Evolutionary conservation across 2,797 vertebrate species (phyloP), one percentile per base, ranked within the genome.

Genomic region (Melopsittacus undulatus): DNA sequence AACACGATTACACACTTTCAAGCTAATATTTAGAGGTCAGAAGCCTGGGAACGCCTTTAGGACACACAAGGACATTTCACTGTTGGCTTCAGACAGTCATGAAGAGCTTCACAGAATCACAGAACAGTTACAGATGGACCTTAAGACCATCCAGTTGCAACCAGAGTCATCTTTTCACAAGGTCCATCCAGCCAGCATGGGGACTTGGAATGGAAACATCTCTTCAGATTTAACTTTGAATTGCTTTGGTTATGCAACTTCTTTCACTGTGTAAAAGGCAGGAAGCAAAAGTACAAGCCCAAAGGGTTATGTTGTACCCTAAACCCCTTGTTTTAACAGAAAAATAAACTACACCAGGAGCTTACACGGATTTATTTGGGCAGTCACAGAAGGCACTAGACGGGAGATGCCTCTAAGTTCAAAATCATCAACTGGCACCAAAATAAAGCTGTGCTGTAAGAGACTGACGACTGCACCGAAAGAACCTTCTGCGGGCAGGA

Each of bases 21-120:
- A n/a, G 42, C 32, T 49, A 54, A 34, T 22, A n/a, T 36, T 57
- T 49, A 40, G 78, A 91, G 72, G 79, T 80, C 78, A 74, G 40
- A 82, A 86, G 62, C 45, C 64, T 27, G 22, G 24, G 22, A 90
- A 78, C 0, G 2, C 89, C 79, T 78, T 90, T 4, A 92, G 73
- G 85, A 75, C 80, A 66, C 32, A 66, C 34, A 96, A 88, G 92
- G 80, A 57, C 63, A 10, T 22, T 64, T 74, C 75, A 45, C 36
- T 56, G 61, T 26, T n/a, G 48, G 42, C n/a, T 83, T 67, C 51
- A 48, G 42, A 27, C 14, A 42, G 61, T 20, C 74, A 48, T 0
- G 8, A 56, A 49, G 48, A 77, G 26, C 22, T 46, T 83, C 48
- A 7, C 0, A 42, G 22, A 57, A 57, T 24, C 22, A 34, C 14